Conservation (phyloP, 2,113 vertebrate genomes). For the Microtus pennsylvanicus region DNA sequence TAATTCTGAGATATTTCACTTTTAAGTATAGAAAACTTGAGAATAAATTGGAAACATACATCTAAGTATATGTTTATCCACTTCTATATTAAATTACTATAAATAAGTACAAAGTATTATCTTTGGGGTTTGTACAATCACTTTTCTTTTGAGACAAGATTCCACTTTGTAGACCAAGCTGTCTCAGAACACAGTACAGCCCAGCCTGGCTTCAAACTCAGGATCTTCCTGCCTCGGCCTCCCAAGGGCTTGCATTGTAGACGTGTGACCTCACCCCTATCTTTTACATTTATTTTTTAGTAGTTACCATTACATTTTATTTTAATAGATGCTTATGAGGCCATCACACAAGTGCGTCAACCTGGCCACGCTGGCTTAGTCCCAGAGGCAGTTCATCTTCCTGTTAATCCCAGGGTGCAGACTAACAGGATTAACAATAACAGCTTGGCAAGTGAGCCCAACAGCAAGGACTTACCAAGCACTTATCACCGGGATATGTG, state of each 20-base stretch:
- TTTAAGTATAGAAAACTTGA: constrained; percentile 18
- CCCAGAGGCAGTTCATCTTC: not conserved
- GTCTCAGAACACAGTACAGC: not conserved
- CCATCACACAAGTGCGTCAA: not conserved
- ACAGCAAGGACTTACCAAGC: not conserved
- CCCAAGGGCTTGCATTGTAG: not conserved
- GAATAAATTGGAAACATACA: not conserved
- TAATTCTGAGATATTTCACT: not conserved
- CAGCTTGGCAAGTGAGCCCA: not conserved
- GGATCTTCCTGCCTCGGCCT: not conserved
- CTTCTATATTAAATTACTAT: not conserved
- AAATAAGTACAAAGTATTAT: not conserved
- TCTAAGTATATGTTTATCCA: too few species aligned
- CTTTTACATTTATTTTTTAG: not conserved
- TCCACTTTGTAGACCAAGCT: not conserved
- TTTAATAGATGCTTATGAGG: not conserved
- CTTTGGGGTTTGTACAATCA: not conserved
- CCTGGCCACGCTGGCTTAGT: not conserved
- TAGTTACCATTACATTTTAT: not conserved
- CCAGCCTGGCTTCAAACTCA: not conserved
- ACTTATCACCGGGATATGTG: not conserved
- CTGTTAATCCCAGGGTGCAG: not conserved
- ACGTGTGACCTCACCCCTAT: too few species aligned
- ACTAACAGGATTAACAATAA: not conserved
- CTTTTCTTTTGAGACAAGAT: not conserved